Percentiles rank a stretch among this genome's conserved stretches.
phyloP scores from a whole-genome alignment of 2,888 invertebrate species.

The Erebia aethiops region DNA sequence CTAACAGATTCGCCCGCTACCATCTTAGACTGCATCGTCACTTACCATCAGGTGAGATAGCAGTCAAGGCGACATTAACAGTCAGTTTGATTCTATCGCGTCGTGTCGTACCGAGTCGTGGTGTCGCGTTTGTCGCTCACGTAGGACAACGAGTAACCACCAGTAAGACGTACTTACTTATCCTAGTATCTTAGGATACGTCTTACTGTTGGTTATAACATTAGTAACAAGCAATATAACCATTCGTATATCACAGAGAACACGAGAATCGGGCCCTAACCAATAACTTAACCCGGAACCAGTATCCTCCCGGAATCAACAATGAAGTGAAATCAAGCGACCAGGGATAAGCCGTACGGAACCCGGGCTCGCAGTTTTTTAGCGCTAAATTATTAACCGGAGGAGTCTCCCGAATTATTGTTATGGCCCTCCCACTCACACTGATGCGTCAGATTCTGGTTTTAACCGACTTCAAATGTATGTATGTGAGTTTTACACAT shows the following conservation, averaged over 20 bases:
- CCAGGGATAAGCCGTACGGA: not conserved
- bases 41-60: too few species aligned
- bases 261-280: not conserved
- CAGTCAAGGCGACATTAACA: too few species aligned
- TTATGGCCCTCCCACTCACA: slow-evolving; percentile 50
- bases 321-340: slow-evolving; percentile 1
- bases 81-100: too few species aligned
- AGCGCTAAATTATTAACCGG: slow-evolving; percentile 71
- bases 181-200: too few species aligned
- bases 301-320: slow-evolving; percentile 7
- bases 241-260: not conserved
- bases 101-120: too few species aligned
- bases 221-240: too few species aligned
- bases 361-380: slow-evolving; percentile 58
- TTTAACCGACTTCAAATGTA: not conserved
- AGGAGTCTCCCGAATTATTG: slow-evolving; percentile 68
- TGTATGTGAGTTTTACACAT: not conserved
- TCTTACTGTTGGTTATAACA: too few species aligned
- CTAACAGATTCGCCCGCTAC: too few species aligned
- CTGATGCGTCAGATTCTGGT: slow-evolving; percentile 12
- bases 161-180: too few species aligned
- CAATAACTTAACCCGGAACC: not conserved
- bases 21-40: too few species aligned
- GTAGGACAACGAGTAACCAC: too few species aligned
- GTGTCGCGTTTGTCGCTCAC: too few species aligned